These are phyloP conservation scores for Ylistrum balloti DNA, from an alignment of 1,140 invertebrate genomes.

Conservation along the genomic window DNA sequence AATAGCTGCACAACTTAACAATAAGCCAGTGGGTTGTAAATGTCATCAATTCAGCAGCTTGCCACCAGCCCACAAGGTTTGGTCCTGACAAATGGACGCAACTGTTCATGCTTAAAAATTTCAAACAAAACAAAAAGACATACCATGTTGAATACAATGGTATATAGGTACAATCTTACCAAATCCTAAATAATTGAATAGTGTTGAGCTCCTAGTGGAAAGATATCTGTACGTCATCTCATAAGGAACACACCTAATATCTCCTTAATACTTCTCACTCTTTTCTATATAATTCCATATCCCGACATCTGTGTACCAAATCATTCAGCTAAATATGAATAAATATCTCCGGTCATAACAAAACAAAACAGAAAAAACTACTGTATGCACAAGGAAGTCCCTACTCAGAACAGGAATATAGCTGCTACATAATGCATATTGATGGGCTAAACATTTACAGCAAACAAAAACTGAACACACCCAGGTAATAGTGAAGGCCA, in stretches of 20 bases:
- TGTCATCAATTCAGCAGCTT: background rate
- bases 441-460: background rate
- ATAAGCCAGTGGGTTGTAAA: background rate
- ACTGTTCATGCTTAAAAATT: background rate
- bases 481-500: background rate
- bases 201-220: background rate
- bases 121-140: conserved; percentile 10
- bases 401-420: background rate
- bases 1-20: background rate
- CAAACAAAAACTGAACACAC: background rate
- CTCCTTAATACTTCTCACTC: background rate
- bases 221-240: background rate
- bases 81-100: background rate
- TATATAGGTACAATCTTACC: background rate
- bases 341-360: background rate
- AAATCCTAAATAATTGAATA: background rate
- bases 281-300: background rate
- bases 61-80: background rate
- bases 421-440: background rate
- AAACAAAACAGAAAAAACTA: background rate
- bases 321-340: background rate
- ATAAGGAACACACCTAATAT: background rate
- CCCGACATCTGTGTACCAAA: background rate
- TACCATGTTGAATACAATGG: background rate
- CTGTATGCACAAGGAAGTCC: background rate